phyloP scores from a whole-genome alignment of 2,113 vertebrate species.

The Danionella cerebrum region DNA sequence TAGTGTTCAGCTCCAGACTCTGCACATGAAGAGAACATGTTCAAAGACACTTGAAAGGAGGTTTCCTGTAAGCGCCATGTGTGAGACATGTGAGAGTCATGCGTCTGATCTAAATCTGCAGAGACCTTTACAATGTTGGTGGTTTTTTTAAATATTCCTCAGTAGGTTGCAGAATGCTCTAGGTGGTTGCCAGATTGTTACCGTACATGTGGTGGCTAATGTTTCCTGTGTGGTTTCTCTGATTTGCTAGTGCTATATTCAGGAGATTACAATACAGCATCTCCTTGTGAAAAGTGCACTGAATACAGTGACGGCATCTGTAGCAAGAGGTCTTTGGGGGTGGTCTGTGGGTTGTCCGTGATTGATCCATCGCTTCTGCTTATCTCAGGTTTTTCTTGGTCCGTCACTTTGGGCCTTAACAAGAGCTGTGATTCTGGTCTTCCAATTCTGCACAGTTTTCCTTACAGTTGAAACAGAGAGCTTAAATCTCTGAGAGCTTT shows the following conservation, averaged over 20 bases:
- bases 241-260: background rate
- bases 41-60: slow-evolving; percentile 17
- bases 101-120: background rate
- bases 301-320: too few species aligned
- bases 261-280: too few species aligned
- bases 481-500: too few species aligned
- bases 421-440: too few species aligned
- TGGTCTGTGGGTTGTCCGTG: too few species aligned
- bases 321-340: too few species aligned
- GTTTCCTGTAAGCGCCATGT: slow-evolving; percentile 15
- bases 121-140: background rate
- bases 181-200: background rate
- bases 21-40: background rate
- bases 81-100: background rate
- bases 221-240: background rate
- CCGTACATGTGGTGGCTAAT: background rate
- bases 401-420: too few species aligned
- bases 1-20: background rate
- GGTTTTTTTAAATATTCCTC: background rate
- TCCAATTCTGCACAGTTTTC: too few species aligned
- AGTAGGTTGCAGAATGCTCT: background rate
- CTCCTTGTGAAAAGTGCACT: too few species aligned
- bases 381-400: too few species aligned
- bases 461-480: too few species aligned
- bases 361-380: too few species aligned